Evolutionary conservation across 2,888 invertebrate species (phyloP).

Genomic region (Heteropelma amictum): DNA sequence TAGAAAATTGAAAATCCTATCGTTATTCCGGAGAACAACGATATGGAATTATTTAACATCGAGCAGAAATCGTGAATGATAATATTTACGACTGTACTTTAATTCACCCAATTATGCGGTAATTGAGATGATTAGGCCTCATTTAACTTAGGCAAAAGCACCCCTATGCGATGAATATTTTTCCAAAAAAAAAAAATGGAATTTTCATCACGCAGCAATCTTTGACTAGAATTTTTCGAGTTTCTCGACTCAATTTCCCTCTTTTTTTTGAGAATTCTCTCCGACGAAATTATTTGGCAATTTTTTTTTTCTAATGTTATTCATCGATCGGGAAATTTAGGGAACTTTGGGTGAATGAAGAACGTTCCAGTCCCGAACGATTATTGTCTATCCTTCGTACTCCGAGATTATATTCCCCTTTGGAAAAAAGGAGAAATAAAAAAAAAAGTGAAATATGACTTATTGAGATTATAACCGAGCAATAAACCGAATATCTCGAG

Average conservation of each 20-base stretch:
- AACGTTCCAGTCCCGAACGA: not conserved
- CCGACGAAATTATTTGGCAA: not conserved
- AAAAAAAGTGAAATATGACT: conserved; percentile 5
- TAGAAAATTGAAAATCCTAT: too few species aligned
- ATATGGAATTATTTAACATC: too few species aligned
- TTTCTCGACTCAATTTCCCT: not conserved
- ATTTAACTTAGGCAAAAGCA: too few species aligned
- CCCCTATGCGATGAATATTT: too few species aligned
- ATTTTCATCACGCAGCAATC: too few species aligned
- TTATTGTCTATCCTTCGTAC: not conserved
- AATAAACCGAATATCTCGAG: conserved; percentile 18
- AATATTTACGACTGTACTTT: too few species aligned
- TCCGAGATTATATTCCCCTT: conserved; percentile 3
- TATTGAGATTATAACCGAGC: conserved; percentile 10
- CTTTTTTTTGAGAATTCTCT: not conserved
- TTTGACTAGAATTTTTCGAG: too few species aligned
- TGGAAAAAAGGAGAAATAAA: not conserved
- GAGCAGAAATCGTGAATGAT: too few species aligned
- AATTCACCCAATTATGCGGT: too few species aligned
- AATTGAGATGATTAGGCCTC: too few species aligned
- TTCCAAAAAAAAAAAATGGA: too few species aligned
- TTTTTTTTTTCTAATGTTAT: not conserved
- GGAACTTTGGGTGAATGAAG: not conserved
- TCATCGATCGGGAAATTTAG: not conserved
- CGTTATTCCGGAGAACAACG: too few species aligned